Evolutionary conservation across 1,140 invertebrate species (phyloP).

Genomic region (Drosophila equinoxialis): DNA sequence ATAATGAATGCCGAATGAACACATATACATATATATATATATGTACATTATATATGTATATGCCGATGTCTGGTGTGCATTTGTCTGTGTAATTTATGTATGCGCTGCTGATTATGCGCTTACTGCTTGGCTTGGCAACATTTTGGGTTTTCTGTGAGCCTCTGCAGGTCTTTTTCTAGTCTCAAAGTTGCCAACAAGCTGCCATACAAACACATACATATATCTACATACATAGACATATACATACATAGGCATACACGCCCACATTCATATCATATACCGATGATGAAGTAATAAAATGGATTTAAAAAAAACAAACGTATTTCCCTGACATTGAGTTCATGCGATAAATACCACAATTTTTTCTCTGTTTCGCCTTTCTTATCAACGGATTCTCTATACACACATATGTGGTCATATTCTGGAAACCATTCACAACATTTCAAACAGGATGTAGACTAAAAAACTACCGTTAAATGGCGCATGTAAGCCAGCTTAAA

Average conservation of each 20-base stretch:
- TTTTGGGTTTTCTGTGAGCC: slow-evolving; percentile 3
- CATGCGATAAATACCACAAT: too few species aligned
- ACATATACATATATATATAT: slow-evolving; percentile 4
- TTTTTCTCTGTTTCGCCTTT: too few species aligned
- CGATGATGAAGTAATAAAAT: neutral
- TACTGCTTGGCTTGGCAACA: slow-evolving; percentile 37
- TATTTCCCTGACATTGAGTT: too few species aligned
- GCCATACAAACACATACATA: too few species aligned
- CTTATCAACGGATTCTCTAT: too few species aligned
- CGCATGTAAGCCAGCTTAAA: too few species aligned
- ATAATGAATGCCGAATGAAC: slow-evolving; percentile 47
- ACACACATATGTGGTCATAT: too few species aligned
- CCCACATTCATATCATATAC: neutral
- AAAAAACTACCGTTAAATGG: too few species aligned
- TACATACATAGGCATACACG: neutral
- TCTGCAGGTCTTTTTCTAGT: slow-evolving; percentile 11
- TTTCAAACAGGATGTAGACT: too few species aligned
- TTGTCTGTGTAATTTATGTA: slow-evolving; percentile 65
- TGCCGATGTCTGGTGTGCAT: slow-evolving; percentile 47
- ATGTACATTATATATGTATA: neutral
- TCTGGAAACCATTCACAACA: too few species aligned
- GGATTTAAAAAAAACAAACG: too few species aligned
- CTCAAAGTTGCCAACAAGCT: slow-evolving; percentile 29
- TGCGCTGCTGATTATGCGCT: slow-evolving; percentile 54
- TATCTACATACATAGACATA: too few species aligned